Percentiles rank a stretch among this genome's conserved stretches.
Conservation (phyloP, 2,888 invertebrate species). For the Neoascia interrupta region DNA sequence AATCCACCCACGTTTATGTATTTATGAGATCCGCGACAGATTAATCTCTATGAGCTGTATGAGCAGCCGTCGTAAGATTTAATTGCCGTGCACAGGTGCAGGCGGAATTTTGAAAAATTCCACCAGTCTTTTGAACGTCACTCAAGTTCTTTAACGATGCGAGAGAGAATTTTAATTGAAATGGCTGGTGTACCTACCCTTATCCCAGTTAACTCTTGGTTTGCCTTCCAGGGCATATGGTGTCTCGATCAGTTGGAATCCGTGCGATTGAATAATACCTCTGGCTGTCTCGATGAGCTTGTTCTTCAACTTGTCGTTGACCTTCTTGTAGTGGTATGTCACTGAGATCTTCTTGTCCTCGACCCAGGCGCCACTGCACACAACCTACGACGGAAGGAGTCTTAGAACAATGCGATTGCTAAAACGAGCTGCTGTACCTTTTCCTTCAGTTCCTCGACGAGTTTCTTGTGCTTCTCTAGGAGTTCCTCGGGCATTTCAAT, state of each 20-base stretch:
- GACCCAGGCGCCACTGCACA: conserved; percentile 87
- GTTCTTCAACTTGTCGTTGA: conserved; percentile 83
- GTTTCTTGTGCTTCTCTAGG: conserved; percentile 84
- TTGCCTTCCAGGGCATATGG: conserved; percentile 89
- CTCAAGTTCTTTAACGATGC: conserved; percentile 34
- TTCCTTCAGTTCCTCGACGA: conserved; percentile 85
- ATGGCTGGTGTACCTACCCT: conserved; percentile 80
- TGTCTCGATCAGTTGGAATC: conserved; percentile 85
- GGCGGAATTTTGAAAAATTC: conserved; percentile 33
- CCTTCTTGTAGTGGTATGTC: conserved; percentile 87
- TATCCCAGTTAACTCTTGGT: conserved; percentile 90
- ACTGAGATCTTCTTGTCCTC: conserved; percentile 88
- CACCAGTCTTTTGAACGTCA: background rate
- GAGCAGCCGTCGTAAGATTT: conserved; percentile 54
- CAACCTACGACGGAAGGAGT: conserved; percentile 82
- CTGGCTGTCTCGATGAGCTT: conserved; percentile 83
- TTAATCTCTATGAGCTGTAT: conserved; percentile 53
- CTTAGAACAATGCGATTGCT: no score
- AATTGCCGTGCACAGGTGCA: conserved; percentile 63
- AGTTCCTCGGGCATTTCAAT: conserved; percentile 88
- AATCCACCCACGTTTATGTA: conserved; percentile 50
- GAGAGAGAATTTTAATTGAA: conserved; percentile 11
- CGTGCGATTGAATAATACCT: conserved; percentile 83
- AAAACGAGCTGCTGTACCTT: conserved; percentile 81
- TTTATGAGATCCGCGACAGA: conserved; percentile 52